These are phyloP conservation scores for Drosophila bocki DNA, from an alignment of 1,140 invertebrate species.

Conservation along the genomic window DNA sequence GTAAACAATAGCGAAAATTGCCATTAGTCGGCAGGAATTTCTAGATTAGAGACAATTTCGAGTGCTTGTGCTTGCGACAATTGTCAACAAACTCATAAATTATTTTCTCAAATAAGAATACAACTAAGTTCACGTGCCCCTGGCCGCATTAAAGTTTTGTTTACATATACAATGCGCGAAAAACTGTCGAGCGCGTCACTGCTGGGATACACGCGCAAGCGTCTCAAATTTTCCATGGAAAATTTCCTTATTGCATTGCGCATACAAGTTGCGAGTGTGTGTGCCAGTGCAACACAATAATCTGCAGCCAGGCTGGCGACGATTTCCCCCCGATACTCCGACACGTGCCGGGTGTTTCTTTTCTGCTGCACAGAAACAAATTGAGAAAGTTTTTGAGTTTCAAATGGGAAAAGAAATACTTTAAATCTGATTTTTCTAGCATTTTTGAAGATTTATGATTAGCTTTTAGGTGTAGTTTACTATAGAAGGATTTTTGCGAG, in stretches of 20 bases:
- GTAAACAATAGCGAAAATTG: constrained; percentile 32
- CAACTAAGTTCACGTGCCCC: constrained; percentile 21
- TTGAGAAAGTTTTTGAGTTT: not conserved
- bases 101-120: constrained; percentile 1
- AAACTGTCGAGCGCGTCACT: constrained; percentile 8
- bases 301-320: constrained; percentile 47
- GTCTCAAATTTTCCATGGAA: constrained; percentile 63
- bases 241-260: constrained; percentile 48
- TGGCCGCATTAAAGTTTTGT: constrained; percentile 32
- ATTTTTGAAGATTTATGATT: too few species aligned
- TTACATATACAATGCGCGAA: constrained; percentile 10
- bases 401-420: too few species aligned
- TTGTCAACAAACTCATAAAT: constrained; percentile 56
- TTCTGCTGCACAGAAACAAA: constrained; percentile 12
- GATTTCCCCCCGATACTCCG: not conserved
- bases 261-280: constrained; percentile 21
- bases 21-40: constrained; percentile 1
- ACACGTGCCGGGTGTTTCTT: constrained; percentile 29
- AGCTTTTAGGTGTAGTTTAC: too few species aligned
- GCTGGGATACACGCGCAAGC: constrained; percentile 22
- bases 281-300: constrained; percentile 23
- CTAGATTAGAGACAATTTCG: constrained; percentile 32
- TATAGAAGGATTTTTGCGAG: too few species aligned
- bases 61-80: not conserved
- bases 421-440: not conserved